Percentiles rank a stretch among this genome's conserved stretches.
These are phyloP conservation scores for Mesocentrotus franciscanus DNA, from an alignment of 53 echinoderm and acorn worm genomes.

Conservation along the genomic window DNA sequence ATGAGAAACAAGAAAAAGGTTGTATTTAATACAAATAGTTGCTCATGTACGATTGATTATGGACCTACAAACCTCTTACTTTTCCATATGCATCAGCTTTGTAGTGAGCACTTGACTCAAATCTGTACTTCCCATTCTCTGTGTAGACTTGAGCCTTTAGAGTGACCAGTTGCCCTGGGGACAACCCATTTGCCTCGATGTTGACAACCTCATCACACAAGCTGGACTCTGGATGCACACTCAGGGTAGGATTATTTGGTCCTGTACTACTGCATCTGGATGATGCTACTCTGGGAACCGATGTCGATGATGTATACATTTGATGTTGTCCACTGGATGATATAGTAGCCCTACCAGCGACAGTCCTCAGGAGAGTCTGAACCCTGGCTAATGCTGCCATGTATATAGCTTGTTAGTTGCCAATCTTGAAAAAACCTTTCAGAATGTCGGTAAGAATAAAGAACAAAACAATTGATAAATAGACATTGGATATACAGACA, in stretches of 20 bases:
- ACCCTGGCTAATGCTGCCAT: conserved; percentile 37
- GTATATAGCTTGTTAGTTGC: background rate
- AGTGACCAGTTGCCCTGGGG: conserved; percentile 50
- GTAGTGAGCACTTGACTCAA: conserved; percentile 44
- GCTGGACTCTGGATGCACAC: conserved; percentile 30
- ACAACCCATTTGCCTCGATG: conserved; percentile 43
- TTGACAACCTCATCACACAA: conserved; percentile 45
- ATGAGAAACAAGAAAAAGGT: background rate
- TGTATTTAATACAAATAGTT: background rate
- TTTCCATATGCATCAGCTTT: conserved; percentile 43
- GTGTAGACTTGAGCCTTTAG: conserved; percentile 41
- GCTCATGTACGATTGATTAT: background rate
- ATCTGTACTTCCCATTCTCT: conserved; percentile 43
- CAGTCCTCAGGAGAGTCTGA: background rate
- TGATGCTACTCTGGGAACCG: background rate
- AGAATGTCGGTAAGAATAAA: background rate
- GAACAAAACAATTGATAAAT: no score
- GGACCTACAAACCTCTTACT: background rate
- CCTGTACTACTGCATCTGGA: background rate
- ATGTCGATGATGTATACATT: background rate
- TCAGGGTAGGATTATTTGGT: background rate
- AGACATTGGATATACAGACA: no score
- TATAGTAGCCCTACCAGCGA: background rate
- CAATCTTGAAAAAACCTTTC: background rate
- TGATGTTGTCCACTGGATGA: background rate